Evolutionary conservation across 1,140 invertebrate genomes (phyloP), one percentile per base, ranked within the genome.

Genomic region (Diorhabda carinulata): DNA sequence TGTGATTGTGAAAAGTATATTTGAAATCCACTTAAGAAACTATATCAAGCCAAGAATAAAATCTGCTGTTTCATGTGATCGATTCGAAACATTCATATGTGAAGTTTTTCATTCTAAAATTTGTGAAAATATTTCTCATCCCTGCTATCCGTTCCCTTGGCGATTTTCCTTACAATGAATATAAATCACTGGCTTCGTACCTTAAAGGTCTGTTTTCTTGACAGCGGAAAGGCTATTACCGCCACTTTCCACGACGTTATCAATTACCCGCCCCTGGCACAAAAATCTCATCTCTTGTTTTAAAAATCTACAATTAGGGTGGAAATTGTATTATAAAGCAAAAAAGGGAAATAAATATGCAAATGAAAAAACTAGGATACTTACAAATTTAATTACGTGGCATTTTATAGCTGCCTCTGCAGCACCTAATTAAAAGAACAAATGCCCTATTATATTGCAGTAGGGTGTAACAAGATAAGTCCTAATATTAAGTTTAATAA

Each of bases 281-380:
- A 44, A 47, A 64, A 64, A 64, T 64, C 63, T 45, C 63, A 57
- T 64, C 63, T 41, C 63, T 64, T 64, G 63, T 64, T 64, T 64
- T 64, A 64, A 64, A 64, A 64, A 64, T 64, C 63, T 64, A 64
- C 63, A 56, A 64, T 64, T 57, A 64, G 63, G 63, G 10, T 45
- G 63, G 63, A 64, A 64, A 64, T 64, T 40, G 63, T 47, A 57
- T 64, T 64, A 64, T 57, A 64, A 64, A 42, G 43, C 45, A 47
- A 41, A 64, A 52, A 64, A 64, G 47, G 25, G 41, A 64, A 64
- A 64, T 64, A 64, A 64, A 64, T 64, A 64, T 64, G 63, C 63
- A 64, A 64, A 64, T 64, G 63, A 64, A 64, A 64, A 64, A 64
- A 64, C 63, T 64, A 64, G 52, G 44, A 64, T 52, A 64, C 63